Base-by-base conservation (phyloP, 30 jellyfish, hydroid and myxozoan species). In the Rhopilema esculentum region DNA sequence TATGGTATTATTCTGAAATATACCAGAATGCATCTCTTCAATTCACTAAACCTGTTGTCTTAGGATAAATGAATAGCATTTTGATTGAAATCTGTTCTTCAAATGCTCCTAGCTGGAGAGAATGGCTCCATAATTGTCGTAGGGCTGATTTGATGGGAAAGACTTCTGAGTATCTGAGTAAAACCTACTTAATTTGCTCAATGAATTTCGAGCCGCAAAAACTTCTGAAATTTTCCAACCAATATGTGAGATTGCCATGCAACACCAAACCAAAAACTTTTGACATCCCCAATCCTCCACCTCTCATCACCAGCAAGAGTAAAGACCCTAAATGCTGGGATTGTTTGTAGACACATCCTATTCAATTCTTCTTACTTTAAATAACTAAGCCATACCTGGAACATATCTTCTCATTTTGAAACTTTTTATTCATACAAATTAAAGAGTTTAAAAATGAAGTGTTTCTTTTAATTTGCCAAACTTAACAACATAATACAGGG, bases 161-260 rank as follows among this genome's bases (percentile, higher is more conserved):
- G 50, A 69, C 80, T 69, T 61, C 80, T 23, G 80, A 69, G 80
- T 23, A 69, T 27, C 51, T 69, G 80, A 69, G 80, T 69, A 72
- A 72, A 26, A 72, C 26, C 67, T 72, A 68, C 83, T 72, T 24
- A 12, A 48, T 69, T 69, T 69, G 64, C 28, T 69, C 81, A 24
- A 12, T 24, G 12, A 50, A 69, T 69, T 69, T 69, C 61, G 61
- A 69, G 17, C 61, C 17, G 61, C 57, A 27, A 4, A 22, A 24
- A 24, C 81, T 12, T 69, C 81, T 53, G 28, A 69, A 69, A 53
- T 69, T 69, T 27, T 9, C 7, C 8, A 69, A 69, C 61, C 61
- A 24, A 16, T 53, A 4, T 69, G 52, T 9, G 28, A 69, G 64
- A 30, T 69, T 69, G 61, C 22, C n/a, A 8, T 23, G 81, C 16